Evolutionary conservation across 1,140 invertebrate species (phyloP), one percentile per base, ranked within the genome.

Genomic region (Paralvinella palmiformis): DNA sequence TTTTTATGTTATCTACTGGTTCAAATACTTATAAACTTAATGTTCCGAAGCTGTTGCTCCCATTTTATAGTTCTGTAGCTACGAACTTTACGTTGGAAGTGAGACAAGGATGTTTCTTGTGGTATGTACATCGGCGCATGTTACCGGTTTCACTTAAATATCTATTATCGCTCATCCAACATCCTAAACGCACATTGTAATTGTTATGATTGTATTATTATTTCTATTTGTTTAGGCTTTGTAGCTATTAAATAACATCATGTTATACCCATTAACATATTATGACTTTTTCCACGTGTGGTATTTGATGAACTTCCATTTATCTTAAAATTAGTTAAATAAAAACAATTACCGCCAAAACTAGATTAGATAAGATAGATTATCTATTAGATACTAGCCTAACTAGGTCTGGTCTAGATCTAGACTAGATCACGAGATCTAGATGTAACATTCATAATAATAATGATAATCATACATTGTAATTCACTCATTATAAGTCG

Each of bases 1-100:
- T n/a, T n/a, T n/a, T n/a, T n/a, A n/a, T n/a, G n/a, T n/a, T n/a
- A n/a, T n/a, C n/a, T n/a, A n/a, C n/a, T n/a, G n/a, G n/a, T n/a
- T n/a, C n/a, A n/a, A n/a, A 48, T 48, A 24, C 53, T 56, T 20
- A 20, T 17, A 56, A 56, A 56, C 32, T 56, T 20, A 56, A 56
- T 56, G 53, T 56, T 32, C 53, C 53, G 32, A 56, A 32, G 32
- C 31, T 56, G 31, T 56, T 56, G 53, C 53, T 56, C 32, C 53
- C 53, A 20, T 56, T 27, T 31, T 31, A 56, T 31, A 56, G 53
- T 32, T 27, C 53, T n/a, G 31, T 56, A 29, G 22, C 53, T 32
- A 56, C 53, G n/a, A 56, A 56, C 32, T 56, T 56, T 31, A 56
- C 50, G 24, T 24, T 53, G 13, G 50, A 53, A 24, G 50, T 53